Evolutionary conservation across 2,113 vertebrate genomes (phyloP).

Genomic region (Mesocricetus auratus): DNA sequence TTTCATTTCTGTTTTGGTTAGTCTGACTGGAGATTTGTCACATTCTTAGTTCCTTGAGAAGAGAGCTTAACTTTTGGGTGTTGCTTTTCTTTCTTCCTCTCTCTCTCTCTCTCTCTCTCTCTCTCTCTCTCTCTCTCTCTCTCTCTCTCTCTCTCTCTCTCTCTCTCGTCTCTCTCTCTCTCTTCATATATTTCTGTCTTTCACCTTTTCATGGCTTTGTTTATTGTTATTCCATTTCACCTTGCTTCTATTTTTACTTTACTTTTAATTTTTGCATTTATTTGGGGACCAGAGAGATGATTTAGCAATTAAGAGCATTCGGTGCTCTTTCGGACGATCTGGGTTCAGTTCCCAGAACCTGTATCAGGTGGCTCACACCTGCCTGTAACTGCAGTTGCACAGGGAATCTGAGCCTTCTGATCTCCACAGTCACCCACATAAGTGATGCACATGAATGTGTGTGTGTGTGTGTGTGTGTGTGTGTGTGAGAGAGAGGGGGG

Average conservation of each 20-base stretch:
- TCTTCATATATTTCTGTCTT: not conserved
- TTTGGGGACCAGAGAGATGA: not conserved
- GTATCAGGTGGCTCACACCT: not conserved
- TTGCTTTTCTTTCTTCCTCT: too few relatives aligned
- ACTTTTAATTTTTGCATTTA: not conserved
- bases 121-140: too few relatives aligned
- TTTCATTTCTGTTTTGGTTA: not conserved
- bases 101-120: too few relatives aligned
- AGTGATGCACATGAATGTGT: too few relatives aligned
- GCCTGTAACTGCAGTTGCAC: not conserved
- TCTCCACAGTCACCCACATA: not conserved
- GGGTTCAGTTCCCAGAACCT: not conserved
- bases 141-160: too few relatives aligned
- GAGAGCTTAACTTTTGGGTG: not conserved
- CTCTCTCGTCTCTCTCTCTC: too few relatives aligned
- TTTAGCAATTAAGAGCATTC: not conserved
- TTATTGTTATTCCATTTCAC: not conserved
- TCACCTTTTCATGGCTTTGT: not conserved
- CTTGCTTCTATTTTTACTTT: slow-evolving; percentile 36
- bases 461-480: too few relatives aligned
- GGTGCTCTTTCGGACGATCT: not conserved
- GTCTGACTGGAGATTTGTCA: not conserved
- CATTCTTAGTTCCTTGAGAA: not conserved
- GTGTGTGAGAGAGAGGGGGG: not conserved
- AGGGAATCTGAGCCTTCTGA: not conserved